phyloP scores from a whole-genome alignment of 2,888 invertebrate species.

The Melangyna quadrimaculata region DNA sequence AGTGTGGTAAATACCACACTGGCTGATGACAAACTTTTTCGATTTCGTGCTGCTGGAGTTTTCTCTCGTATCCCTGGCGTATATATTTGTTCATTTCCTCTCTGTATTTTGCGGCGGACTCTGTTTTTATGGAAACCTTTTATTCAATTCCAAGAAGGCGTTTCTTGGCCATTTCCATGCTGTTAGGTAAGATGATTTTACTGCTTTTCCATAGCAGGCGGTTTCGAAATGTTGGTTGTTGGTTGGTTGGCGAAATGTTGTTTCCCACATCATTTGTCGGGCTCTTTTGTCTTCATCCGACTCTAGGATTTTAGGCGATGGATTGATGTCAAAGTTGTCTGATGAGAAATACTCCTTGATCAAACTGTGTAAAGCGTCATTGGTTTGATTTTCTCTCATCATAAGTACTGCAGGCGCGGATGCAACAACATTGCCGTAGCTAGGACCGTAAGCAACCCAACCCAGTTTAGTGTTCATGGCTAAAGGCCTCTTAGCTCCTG shows the following conservation, averaged over 20 bases:
- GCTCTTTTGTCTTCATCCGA: no score
- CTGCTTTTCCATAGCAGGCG: slow-evolving; percentile 47
- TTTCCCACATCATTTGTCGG: slow-evolving; percentile 35
- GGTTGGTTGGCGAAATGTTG: slow-evolving; percentile 26
- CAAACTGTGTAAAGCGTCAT: no score
- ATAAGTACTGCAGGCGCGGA: background rate
- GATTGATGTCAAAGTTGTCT: no score
- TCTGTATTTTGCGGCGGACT: slow-evolving; percentile 37
- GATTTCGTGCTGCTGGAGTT: no score
- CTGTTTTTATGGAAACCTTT: slow-evolving; percentile 47
- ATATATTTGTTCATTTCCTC: background rate
- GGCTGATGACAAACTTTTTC: no score
- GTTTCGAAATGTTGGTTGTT: slow-evolving; percentile 51
- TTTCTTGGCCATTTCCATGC: slow-evolving; percentile 64
- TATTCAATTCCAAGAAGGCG: slow-evolving; percentile 58
- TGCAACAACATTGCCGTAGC: background rate
- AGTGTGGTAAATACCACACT: no score
- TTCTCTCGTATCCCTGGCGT: no score
- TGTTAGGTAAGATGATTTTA: background rate
- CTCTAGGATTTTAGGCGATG: no score
- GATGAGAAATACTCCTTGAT: no score
- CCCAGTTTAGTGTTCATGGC: slow-evolving; percentile 17
- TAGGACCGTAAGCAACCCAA: slow-evolving; percentile 27
- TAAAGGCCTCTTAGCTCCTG: background rate
- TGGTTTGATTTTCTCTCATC: background rate